These are phyloP conservation scores for Dorcus parallelipipedus DNA, from an alignment of 2,888 invertebrate genomes.

Conservation along the genomic window DNA sequence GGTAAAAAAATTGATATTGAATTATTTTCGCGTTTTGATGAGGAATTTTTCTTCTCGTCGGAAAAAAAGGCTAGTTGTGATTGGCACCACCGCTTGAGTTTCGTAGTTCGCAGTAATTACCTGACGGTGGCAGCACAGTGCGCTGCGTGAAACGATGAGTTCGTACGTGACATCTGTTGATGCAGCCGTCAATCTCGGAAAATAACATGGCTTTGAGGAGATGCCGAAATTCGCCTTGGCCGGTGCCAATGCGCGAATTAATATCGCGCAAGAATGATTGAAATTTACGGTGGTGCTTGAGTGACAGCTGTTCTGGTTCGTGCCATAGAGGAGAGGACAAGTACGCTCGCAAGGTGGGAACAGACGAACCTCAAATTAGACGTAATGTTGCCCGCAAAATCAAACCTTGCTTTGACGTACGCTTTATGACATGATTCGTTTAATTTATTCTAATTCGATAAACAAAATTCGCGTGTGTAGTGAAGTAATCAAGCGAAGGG, in stretches of 20 bases:
- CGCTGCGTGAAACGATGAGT: conserved; percentile 7
- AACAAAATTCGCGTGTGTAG: not conserved
- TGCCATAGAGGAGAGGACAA: conserved; percentile 3
- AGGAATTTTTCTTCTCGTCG: too few relatives aligned
- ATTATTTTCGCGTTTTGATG: too few relatives aligned
- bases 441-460: not conserved
- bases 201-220: conserved; percentile 26
- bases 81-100: too few relatives aligned
- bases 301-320: conserved; percentile 16
- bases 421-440: conserved; percentile 1
- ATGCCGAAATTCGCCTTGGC: conserved; percentile 27
- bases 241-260: conserved; percentile 25
- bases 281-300: conserved; percentile 5
- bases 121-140: conserved; percentile 13
- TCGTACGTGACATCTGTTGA: conserved; percentile 30
- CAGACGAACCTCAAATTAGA: conserved; percentile 22
- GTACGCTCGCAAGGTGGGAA: not conserved
- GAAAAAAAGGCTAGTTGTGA: too few relatives aligned
- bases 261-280: conserved; percentile 22
- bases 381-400: conserved; percentile 55
- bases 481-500: not conserved
- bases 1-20: too few relatives aligned
- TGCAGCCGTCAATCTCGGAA: conserved; percentile 23
- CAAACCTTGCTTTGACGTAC: conserved; percentile 49
- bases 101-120: too few relatives aligned